Evolutionary conservation across 1,140 invertebrate genomes (phyloP).

Genomic region (Anadara kagoshimensis): DNA sequence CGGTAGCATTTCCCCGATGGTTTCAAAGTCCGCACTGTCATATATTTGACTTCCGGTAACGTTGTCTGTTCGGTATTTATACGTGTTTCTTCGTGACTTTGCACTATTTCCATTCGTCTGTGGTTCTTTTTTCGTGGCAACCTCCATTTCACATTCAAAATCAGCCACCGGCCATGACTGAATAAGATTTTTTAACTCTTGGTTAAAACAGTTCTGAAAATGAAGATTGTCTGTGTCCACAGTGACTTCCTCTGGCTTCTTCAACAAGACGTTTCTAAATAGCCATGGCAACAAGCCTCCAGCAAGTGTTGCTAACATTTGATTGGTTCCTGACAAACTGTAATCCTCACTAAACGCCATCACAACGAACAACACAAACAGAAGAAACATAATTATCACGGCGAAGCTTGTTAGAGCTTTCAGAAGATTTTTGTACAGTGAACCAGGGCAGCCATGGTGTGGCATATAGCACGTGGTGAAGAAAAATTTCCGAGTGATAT

Average conservation of each 20-base stretch:
- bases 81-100: too few species aligned
- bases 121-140: too few species aligned
- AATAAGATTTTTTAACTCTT: slow-evolving; percentile 41
- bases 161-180: slow-evolving; percentile 60
- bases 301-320: slow-evolving; percentile 57
- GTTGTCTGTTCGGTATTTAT: too few species aligned
- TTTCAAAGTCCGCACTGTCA: too few species aligned
- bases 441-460: slow-evolving; percentile 53
- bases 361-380: slow-evolving; percentile 59
- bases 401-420: slow-evolving; percentile 42
- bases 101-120: too few species aligned
- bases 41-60: too few species aligned
- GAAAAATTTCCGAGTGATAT: slow-evolving; percentile 57
- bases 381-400: slow-evolving; percentile 53
- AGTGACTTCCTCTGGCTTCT: slow-evolving; percentile 17
- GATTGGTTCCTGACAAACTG: slow-evolving; percentile 56
- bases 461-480: slow-evolving; percentile 41
- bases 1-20: too few species aligned
- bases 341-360: slow-evolving; percentile 61
- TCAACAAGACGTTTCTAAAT: slow-evolving; percentile 52
- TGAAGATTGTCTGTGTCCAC: slow-evolving; percentile 52
- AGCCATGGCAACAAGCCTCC: slow-evolving; percentile 61
- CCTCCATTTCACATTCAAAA: slow-evolving; percentile 9
- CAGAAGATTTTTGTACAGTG: slow-evolving; percentile 38
- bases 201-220: slow-evolving; percentile 51